Evolutionary conservation across 2,888 invertebrate genomes (phyloP).

Genomic region (Lepidonotus clava): DNA sequence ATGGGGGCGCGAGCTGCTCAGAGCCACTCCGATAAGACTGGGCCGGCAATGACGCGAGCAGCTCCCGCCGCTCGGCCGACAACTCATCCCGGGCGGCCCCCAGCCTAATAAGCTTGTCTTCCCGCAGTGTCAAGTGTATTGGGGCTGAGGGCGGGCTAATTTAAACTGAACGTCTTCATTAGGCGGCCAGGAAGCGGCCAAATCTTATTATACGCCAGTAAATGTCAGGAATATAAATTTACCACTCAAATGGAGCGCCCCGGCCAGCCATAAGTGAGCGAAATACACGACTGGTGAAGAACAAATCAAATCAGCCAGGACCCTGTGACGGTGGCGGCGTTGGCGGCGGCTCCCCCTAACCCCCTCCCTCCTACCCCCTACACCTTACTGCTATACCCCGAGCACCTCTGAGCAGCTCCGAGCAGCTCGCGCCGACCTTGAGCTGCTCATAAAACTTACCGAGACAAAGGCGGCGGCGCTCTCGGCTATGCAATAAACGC

Average conservation of each 20-base stretch:
- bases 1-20: not conserved
- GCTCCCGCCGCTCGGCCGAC: not conserved
- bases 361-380: not conserved
- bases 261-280: slow-evolving; percentile 37
- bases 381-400: not conserved
- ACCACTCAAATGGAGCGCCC: slow-evolving; percentile 46
- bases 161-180: slow-evolving; percentile 54
- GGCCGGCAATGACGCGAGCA: not conserved
- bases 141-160: slow-evolving; percentile 47
- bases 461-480: not conserved
- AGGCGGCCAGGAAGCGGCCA: slow-evolving; percentile 31
- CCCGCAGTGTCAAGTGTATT: slow-evolving; percentile 52
- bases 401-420: not conserved
- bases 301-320: slow-evolving; percentile 48
- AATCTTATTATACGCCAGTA: slow-evolving; percentile 54
- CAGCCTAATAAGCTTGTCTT: slow-evolving; percentile 47
- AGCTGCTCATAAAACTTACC: not conserved
- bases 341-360: not conserved
- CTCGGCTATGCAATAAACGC: not conserved
- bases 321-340: not conserved
- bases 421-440: not conserved
- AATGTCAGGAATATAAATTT: slow-evolving; percentile 54
- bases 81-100: not conserved
- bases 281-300: slow-evolving; percentile 40
- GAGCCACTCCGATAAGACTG: not conserved